Percentiles rank a stretch among this genome's conserved stretches.
Conservation (phyloP, 2,888 invertebrate species). For the Clunio marinus region DNA sequence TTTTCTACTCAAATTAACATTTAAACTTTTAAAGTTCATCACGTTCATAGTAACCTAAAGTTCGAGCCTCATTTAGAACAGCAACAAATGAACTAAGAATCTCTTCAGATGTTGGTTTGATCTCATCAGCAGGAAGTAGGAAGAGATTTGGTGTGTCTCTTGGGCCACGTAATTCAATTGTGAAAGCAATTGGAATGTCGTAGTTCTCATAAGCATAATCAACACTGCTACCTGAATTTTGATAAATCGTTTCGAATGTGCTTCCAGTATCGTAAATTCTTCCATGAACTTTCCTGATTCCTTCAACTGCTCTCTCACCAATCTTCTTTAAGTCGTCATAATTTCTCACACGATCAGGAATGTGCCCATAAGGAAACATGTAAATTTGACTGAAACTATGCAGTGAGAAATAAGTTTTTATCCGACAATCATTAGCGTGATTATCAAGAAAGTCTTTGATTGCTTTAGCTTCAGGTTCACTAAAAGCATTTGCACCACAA, state of each 20-base stretch:
- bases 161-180: slow-evolving; percentile 43
- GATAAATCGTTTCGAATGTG: slow-evolving; percentile 50
- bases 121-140: slow-evolving; percentile 25
- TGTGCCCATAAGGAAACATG: slow-evolving; percentile 59
- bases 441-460: slow-evolving; percentile 46
- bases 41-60: slow-evolving; percentile 27
- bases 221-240: slow-evolving; percentile 44
- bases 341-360: slow-evolving; percentile 51
- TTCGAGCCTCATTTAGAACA: slow-evolving; percentile 18
- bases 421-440: slow-evolving; percentile 46
- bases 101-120: slow-evolving; percentile 30
- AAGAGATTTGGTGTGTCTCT: slow-evolving; percentile 19
- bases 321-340: slow-evolving; percentile 48
- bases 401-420: slow-evolving; percentile 59
- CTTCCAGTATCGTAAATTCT: slow-evolving; percentile 48
- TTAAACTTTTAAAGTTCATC: no score
- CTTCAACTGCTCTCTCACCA: slow-evolving; percentile 47
- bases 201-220: slow-evolving; percentile 52
- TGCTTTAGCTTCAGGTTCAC: slow-evolving; percentile 57
- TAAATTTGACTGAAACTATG: slow-evolving; percentile 66
- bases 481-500: slow-evolving; percentile 57
- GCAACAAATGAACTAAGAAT: slow-evolving; percentile 30
- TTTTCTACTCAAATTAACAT: no score
- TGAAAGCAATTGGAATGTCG: slow-evolving; percentile 56
- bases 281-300: slow-evolving; percentile 44